Conservation (phyloP, 2,797 vertebrate species). For the Acrossocheilus wenchowensis region DNA sequence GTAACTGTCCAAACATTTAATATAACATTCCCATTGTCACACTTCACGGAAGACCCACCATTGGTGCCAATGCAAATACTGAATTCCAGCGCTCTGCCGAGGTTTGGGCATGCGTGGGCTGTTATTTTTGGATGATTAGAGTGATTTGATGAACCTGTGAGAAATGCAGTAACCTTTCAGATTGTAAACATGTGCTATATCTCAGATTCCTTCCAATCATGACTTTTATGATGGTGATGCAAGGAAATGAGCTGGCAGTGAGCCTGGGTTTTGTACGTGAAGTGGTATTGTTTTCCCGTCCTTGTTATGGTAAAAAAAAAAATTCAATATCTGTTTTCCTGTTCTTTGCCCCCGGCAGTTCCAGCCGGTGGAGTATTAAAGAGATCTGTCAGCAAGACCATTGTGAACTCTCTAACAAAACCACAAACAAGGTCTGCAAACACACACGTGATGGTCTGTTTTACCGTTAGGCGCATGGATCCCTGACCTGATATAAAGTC, state of each 20-base stretch:
- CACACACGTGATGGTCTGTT: no score
- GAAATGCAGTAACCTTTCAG: not conserved
- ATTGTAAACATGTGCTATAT: not conserved
- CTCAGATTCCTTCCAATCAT: not conserved
- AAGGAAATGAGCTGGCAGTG: not conserved
- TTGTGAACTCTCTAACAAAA: conserved; percentile 16
- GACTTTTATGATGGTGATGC: not conserved
- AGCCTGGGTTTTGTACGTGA: not conserved
- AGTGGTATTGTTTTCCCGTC: not conserved
- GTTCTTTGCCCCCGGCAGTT: conserved; percentile 15
- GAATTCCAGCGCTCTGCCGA: not conserved
- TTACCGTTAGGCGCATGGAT: not conserved
- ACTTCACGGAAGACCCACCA: not conserved
- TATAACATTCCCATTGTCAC: not conserved
- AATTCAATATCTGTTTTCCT: conserved; percentile 1
- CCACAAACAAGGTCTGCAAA: conserved; percentile 21
- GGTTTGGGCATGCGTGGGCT: not conserved
- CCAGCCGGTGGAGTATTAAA: not conserved
- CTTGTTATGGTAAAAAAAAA: not conserved
- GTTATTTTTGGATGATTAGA: conserved; percentile 6
- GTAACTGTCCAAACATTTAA: not conserved
- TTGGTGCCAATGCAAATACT: conserved; percentile 15
- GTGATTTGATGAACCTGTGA: not conserved
- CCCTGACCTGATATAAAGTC: not conserved
- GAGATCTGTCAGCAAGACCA: conserved; percentile 1